phyloP scores from a whole-genome alignment of 2,113 vertebrate genomes.

The Lophura nycthemera region DNA sequence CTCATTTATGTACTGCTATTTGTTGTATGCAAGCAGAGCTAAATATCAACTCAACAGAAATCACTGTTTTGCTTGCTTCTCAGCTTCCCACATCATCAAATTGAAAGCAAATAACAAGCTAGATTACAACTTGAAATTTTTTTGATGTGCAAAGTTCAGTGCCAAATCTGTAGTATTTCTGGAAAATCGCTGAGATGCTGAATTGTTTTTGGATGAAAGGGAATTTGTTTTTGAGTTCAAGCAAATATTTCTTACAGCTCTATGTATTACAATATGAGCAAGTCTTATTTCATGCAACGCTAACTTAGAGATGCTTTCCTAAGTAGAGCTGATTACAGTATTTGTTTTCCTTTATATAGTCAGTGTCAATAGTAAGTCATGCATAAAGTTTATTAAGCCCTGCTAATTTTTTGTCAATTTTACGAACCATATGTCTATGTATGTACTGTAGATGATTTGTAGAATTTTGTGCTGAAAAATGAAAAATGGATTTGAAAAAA shows the following conservation, averaged over 20 bases:
- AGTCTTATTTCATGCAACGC: slow-evolving; percentile 46
- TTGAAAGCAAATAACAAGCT: neutral
- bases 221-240: neutral
- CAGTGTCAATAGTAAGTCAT: neutral
- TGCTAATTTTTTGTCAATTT: slow-evolving; percentile 21
- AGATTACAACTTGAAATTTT: neutral
- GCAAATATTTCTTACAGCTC: neutral
- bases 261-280: neutral
- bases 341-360: slow-evolving; percentile 47
- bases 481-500: slow-evolving; percentile 15
- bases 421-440: neutral
- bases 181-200: neutral
- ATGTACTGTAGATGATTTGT: neutral
- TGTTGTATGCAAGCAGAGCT: neutral
- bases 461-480: neutral
- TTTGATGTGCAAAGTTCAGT: neutral
- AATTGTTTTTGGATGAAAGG: neutral
- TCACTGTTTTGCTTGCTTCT: neutral
- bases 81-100: neutral
- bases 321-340: slow-evolving; percentile 24
- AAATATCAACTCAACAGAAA: neutral
- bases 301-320: slow-evolving; percentile 9
- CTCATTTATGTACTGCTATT: neutral
- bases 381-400: neutral
- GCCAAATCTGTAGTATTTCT: neutral